Conservation (phyloP, 2,888 invertebrate genomes). For the Stegana nigrithorax region DNA sequence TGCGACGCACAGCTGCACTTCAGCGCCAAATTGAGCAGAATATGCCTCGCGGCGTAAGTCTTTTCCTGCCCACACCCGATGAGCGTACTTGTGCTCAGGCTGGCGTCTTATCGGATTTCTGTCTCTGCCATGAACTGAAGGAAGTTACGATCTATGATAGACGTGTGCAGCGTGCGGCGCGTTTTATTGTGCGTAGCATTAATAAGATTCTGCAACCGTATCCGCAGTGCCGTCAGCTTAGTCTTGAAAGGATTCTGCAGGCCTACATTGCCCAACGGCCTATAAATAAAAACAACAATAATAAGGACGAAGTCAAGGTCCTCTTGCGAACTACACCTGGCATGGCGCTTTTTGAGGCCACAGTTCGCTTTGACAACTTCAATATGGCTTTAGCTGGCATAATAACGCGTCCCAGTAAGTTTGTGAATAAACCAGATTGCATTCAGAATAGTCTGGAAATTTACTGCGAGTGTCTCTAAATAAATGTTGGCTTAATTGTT, state of each 20-base stretch:
- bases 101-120: constrained; percentile 83
- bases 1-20: constrained; percentile 61
- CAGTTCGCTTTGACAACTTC: neutral
- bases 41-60: constrained; percentile 75
- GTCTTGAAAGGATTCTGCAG: neutral
- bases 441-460: neutral
- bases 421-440: neutral
- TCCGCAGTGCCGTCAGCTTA: neutral
- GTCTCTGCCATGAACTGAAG: constrained; percentile 76
- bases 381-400: neutral
- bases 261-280: neutral
- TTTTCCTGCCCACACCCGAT: constrained; percentile 78
- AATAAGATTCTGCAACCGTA: neutral
- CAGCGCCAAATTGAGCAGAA: constrained; percentile 55
- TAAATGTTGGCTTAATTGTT: neutral
- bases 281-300: too few species aligned
- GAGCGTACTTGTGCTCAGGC: constrained; percentile 80
- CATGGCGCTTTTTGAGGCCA: neutral
- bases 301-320: neutral
- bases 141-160: neutral
- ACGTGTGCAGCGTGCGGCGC: neutral
- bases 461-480: too few species aligned
- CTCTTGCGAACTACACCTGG: neutral
- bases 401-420: neutral
- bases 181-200: neutral